Percentiles rank a stretch among this genome's conserved stretches.
phyloP scores from a whole-genome alignment of 2,888 invertebrate species.

The Pilophorus perplexus region DNA sequence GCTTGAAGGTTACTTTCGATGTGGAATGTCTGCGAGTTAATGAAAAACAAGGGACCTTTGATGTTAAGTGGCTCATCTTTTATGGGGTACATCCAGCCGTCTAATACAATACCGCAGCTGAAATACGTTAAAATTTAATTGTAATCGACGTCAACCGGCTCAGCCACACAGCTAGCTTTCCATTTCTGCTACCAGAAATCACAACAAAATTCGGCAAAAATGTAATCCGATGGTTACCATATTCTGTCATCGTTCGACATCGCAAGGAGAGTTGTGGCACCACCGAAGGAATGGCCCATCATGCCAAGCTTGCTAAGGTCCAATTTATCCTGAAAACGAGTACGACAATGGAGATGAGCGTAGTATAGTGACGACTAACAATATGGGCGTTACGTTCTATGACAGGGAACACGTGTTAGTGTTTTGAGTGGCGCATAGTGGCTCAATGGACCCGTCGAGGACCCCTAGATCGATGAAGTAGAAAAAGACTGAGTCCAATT shows the following conservation, averaged over 20 bases:
- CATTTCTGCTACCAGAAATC: neutral
- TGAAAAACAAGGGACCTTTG: constrained; percentile 56
- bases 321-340: constrained; percentile 53
- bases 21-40: constrained; percentile 62
- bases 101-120: constrained; percentile 58
- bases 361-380: no score
- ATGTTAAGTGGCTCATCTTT: constrained; percentile 55
- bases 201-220: neutral
- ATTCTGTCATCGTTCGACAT: constrained; percentile 57
- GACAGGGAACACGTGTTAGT: no score
- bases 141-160: no score
- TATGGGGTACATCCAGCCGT: constrained; percentile 64
- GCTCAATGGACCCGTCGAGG: no score
- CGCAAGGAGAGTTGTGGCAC: constrained; percentile 60
- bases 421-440: no score
- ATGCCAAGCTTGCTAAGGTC: constrained; percentile 56
- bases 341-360: no score
- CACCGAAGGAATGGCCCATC: constrained; percentile 68
- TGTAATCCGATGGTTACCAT: constrained; percentile 54
- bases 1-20: constrained; percentile 56
- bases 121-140: constrained; percentile 31
- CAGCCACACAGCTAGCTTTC: neutral
- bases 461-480: no score
- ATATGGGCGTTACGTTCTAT: no score
- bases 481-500: no score